Base-by-base conservation (phyloP, 2,797 vertebrate genomes). In the Mormyrus hasselquistii region DNA sequence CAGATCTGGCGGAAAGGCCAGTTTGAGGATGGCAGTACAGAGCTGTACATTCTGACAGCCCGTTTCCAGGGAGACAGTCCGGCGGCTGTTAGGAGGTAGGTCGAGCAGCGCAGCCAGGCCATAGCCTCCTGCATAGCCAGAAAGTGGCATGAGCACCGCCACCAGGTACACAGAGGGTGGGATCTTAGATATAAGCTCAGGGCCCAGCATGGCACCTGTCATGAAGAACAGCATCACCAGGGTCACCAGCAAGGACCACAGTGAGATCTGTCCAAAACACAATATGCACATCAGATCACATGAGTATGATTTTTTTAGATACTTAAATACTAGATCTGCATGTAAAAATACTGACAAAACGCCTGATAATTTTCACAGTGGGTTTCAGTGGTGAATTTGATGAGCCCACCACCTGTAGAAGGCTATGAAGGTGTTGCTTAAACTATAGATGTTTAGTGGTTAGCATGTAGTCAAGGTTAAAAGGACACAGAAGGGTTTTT, bases 21-120 rank as follows among this genome's bases (percentile, higher is more conserved):
- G 95, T 90, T 99, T 99, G 55, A 99, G 96, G 90, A 99, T 99
- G 93, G 98, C 98, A 0, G 98, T 99, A 92, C 99, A 99, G 88
- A 99, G 97, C 94, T 99, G 99, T 88, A 99, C 97, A 0, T 99
- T 99, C 93, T 99, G 98, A 93, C 99, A 99, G 0, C 99, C 98
- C 0, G 98, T 99, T 93, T 99, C 98, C 94, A 99, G 90, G 8
- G 98, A 98, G 1, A 99, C 97, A 0, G 98, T 95, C 92, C 99
- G 95, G 90, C 97, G 94, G 94, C 97, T 95, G 94, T 96, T 97
- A 0, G 98, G 97, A 0, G 98, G 96, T 89, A 99, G 96, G 62
- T 93, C 95, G 87, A 99, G 99, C 89, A 98, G 91, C 0, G 95
- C 89, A 0, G 97, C 98, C 89, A 99, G 94, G 88, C 98, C 97